These are phyloP conservation scores for Lamprologus speciosus DNA, from an alignment of 2,113 vertebrate species.

Conservation along the genomic window DNA sequence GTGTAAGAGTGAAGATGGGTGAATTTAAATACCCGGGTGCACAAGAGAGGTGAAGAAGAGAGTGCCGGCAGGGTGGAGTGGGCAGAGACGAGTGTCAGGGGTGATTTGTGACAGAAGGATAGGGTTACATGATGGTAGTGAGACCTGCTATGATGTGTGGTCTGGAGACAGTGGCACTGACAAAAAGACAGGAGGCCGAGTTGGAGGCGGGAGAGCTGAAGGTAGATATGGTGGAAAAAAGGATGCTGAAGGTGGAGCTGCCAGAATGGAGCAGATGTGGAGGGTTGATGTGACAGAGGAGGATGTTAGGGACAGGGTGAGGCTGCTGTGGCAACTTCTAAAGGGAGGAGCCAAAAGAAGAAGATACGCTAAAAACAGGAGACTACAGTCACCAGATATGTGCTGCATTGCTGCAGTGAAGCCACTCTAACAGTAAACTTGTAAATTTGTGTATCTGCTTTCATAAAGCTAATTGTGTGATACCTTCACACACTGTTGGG, in stretches of 20 bases:
- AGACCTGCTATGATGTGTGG: not conserved
- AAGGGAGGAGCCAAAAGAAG: not conserved
- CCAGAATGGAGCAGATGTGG: not conserved
- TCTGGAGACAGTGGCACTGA: not conserved
- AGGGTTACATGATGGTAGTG: not conserved
- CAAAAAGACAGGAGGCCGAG: not conserved
- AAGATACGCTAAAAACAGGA: not conserved
- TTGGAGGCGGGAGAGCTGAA: not conserved
- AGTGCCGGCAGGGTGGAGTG: not conserved
- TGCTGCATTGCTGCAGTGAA: constrained; percentile 21
- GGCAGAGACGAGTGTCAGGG: not conserved
- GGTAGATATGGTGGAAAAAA: not conserved
- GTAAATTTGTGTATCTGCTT: not conserved
- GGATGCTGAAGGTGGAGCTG: not conserved
- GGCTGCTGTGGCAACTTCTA: not conserved
- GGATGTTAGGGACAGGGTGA: not conserved
- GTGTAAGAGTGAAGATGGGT: not conserved
- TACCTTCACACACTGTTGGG: not conserved
- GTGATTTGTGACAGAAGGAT: not conserved
- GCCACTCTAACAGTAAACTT: not conserved
- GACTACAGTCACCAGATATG: not conserved
- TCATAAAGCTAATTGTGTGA: not conserved
- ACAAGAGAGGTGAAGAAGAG: not conserved
- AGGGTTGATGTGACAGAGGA: not conserved
- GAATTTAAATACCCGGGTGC: not conserved